Evolutionary conservation across 1,140 invertebrate species (phyloP), one percentile per base, ranked within the genome.

Genomic region (Acromyrmex echinatior): DNA sequence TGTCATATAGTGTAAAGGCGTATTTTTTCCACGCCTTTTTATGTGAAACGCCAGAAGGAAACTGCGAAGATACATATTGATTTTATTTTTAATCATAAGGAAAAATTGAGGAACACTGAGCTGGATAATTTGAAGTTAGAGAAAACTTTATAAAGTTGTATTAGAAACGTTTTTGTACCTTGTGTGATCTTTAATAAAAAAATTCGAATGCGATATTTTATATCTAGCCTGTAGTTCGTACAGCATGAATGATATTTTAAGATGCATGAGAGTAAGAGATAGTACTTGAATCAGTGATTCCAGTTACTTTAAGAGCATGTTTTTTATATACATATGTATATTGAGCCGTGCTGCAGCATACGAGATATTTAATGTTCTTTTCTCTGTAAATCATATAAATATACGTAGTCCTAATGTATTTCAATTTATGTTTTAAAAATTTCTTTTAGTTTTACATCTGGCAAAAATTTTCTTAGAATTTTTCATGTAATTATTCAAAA

Each of bases 191-290:
- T 80, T 56, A 10, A 2, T 56, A 56, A 70, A 80, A 45, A 70
- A 65, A 18, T 79, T 39, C 18, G 21, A 28, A 65, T 78, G 35
- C 16, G 0, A 53, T 39, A 21, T 39, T n/a, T 35, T 35, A 39
- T 80, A 53, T 56, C 21, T 35, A 28, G 49, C 1, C 63, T 70
- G 49, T 58, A 71, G 78, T 56, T 81, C n/a, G 49, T 39, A 51
- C 14, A 81, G 77, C 77, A 80, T 80, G 78, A 70, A 70, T n/a
- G 65, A 25, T 71, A 70, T 25, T 56, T 81, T 81, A 39, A 28
- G n/a, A 53, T 70, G 78, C 78, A 81, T 81, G 78, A 56, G 68
- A 68, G 3, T 35, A 10, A 70, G 9, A 68, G 49, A 39, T 78
- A 51, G 25, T 51, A 77, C 14, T 76, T 3, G 14, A 25, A 80